phyloP scores from a whole-genome alignment of 1,140 invertebrate species.

The Cydia splendana region DNA sequence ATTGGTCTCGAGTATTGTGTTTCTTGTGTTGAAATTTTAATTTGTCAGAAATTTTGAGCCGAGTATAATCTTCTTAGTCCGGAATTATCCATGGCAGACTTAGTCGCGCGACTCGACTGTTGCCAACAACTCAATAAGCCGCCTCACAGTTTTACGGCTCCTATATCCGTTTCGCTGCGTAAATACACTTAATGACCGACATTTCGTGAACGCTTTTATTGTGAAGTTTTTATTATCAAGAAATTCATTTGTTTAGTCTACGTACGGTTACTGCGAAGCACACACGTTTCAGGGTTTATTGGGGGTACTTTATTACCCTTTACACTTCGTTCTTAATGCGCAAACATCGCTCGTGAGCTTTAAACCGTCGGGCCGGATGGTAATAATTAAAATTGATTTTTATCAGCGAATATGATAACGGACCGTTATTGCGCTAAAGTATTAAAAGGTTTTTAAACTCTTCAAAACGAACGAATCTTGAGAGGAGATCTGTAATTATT shows the following conservation, averaged over 20 bases:
- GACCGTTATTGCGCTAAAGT: conserved; percentile 54
- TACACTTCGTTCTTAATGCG: conserved; percentile 57
- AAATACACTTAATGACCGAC: conserved; percentile 76
- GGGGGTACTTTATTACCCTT: conserved; percentile 69
- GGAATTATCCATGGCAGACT: conserved; percentile 58
- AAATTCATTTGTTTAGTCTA: conserved; percentile 76
- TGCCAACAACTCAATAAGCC: conserved; percentile 73
- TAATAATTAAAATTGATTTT: conserved; percentile 68
- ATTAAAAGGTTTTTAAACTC: conserved; percentile 50
- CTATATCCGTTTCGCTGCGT: conserved; percentile 74
- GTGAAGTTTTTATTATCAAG: conserved; percentile 76
- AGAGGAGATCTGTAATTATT: conserved; percentile 54
- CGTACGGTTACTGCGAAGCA: conserved; percentile 69
- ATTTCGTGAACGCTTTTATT: conserved; percentile 75
- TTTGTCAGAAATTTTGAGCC: conserved; percentile 58
- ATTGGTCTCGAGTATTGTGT: conserved; percentile 52
- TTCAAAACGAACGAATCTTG: conserved; percentile 46
- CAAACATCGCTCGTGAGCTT: conserved; percentile 50
- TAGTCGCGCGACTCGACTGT: conserved; percentile 50
- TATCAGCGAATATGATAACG: conserved; percentile 63
- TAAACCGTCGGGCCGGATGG: conserved; percentile 53
- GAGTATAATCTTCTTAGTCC: conserved; percentile 52
- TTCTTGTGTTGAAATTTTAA: conserved; percentile 60
- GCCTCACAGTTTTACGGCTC: conserved; percentile 70
- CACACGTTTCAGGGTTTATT: conserved; percentile 70